phyloP scores from a whole-genome alignment of 2,797 vertebrate genomes.

The Galaxias olidus region DNA sequence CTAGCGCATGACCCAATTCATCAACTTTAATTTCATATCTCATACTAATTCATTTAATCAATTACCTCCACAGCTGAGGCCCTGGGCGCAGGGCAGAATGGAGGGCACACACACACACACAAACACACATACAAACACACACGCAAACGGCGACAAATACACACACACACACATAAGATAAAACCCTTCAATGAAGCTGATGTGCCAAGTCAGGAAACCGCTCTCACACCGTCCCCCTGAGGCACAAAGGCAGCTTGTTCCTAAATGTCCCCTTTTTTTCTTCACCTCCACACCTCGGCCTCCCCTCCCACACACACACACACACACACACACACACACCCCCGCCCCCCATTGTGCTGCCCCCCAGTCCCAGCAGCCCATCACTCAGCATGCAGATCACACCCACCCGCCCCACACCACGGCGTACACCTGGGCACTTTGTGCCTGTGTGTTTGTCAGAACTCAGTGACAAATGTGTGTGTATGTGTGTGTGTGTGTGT shows the following conservation, averaged over 20 bases:
- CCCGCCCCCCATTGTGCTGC: too few relatives aligned
- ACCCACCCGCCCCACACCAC: too few relatives aligned
- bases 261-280: constrained; percentile 59
- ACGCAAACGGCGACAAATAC: background rate
- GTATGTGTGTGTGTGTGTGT: constrained; percentile 8
- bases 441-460: background rate
- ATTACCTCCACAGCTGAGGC: constrained; percentile 63
- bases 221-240: constrained; percentile 21
- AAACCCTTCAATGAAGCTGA: background rate
- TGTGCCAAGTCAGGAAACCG: background rate
- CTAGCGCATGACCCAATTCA: constrained; percentile 53
- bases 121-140: constrained; percentile 6
- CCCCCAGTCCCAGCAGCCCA: too few relatives aligned
- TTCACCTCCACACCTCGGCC: constrained; percentile 71
- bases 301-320: constrained; percentile 12
- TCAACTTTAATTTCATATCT: constrained; percentile 58
- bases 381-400: too few relatives aligned
- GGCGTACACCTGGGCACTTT: too few relatives aligned
- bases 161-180: background rate
- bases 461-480: background rate
- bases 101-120: constrained; percentile 19
- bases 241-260: constrained; percentile 69
- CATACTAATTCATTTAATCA: constrained; percentile 63
- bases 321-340: too few relatives aligned
- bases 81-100: constrained; percentile 24